phyloP scores from a whole-genome alignment of 1,140 invertebrate genomes.

The Halictus rubicundus region DNA sequence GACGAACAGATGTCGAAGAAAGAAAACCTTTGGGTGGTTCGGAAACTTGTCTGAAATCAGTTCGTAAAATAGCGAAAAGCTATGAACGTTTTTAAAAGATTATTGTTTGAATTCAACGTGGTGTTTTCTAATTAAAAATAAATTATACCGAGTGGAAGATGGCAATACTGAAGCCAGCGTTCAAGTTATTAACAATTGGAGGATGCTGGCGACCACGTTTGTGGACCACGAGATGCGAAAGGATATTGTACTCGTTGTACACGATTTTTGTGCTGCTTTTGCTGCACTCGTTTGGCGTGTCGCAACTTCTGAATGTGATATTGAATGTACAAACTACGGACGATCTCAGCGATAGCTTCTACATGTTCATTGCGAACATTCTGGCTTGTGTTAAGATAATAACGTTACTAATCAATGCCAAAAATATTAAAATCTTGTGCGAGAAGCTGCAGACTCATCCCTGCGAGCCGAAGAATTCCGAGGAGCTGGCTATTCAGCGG shows the following conservation, averaged over 20 bases:
- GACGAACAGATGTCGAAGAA: no score
- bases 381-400: conserved; percentile 50
- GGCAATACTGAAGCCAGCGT: conserved; percentile 39
- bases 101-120: no score
- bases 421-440: conserved; percentile 13
- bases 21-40: no score
- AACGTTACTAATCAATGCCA: conserved; percentile 31
- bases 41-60: no score
- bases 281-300: conserved; percentile 37
- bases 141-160: conserved; percentile 6
- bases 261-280: conserved; percentile 29
- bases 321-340: conserved; percentile 32
- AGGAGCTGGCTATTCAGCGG: conserved; percentile 40
- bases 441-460: conserved; percentile 15
- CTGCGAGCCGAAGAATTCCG: background rate
- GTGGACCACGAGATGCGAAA: conserved; percentile 1
- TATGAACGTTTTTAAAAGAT: no score
- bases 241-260: conserved; percentile 6
- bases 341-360: conserved; percentile 50
- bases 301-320: conserved; percentile 52
- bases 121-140: no score
- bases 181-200: conserved; percentile 37
- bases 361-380: conserved; percentile 39
- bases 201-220: conserved; percentile 52
- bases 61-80: no score